A percentile compares a stretch with the other conserved stretches of the same genome.
Conservation (phyloP, 2,888 invertebrate species). For the Pardosa pseudoannulata region DNA sequence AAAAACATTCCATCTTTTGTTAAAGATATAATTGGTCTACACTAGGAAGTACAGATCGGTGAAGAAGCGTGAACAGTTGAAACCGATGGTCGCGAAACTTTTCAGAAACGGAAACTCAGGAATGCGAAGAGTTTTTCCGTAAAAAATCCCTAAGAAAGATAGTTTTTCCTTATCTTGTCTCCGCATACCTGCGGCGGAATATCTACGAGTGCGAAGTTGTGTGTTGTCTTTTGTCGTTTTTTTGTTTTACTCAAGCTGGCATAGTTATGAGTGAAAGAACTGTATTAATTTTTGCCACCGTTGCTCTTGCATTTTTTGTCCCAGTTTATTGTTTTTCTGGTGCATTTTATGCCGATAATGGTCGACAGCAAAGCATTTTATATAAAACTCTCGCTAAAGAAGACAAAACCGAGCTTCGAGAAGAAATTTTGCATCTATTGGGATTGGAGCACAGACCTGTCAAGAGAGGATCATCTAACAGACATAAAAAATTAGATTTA, state of each 20-base stretch:
- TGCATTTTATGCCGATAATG: constrained; percentile 83
- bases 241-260: neutral
- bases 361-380: constrained; percentile 89
- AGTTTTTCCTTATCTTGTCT: constrained; percentile 1
- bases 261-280: neutral
- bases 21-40: too few species aligned
- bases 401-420: constrained; percentile 89
- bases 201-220: neutral
- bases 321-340: constrained; percentile 39
- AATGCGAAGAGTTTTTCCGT: neutral
- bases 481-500: constrained; percentile 75
- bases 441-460: constrained; percentile 89
- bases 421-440: constrained; percentile 91
- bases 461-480: constrained; percentile 26
- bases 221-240: neutral
- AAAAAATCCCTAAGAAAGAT: neutral
- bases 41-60: too few species aligned
- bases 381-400: constrained; percentile 85
- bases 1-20: too few species aligned
- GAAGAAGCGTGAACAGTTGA: too few species aligned
- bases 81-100: too few species aligned
- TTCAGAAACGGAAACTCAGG: neutral
- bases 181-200: neutral
- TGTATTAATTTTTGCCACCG: neutral
- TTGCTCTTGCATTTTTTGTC: constrained; percentile 9